Percentiles rank a stretch among this genome's conserved stretches.
These are phyloP conservation scores for Poecile montanus DNA, from an alignment of 2,797 vertebrate genomes.

Conservation along the genomic window DNA sequence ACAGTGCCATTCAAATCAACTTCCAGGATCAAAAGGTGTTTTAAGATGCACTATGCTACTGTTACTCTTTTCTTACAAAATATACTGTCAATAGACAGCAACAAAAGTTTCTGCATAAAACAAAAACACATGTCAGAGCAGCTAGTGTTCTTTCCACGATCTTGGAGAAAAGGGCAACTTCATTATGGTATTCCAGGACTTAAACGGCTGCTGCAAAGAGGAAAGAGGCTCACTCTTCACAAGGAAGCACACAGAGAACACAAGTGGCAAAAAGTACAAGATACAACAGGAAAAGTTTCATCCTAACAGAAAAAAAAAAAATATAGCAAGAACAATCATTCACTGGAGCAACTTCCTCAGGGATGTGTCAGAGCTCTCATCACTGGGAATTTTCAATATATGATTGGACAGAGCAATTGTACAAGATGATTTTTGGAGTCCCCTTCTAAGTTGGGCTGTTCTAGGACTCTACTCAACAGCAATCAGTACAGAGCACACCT, in stretches of 20 bases:
- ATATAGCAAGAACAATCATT: not conserved
- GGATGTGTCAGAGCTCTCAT: not conserved
- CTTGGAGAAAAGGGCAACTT: not conserved
- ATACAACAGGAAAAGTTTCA: not conserved
- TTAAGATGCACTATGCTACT: not conserved
- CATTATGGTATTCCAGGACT: not conserved
- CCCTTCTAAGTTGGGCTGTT: not conserved
- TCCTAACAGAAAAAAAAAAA: not conserved
- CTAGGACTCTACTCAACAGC: not conserved
- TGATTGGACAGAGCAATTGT: not conserved
- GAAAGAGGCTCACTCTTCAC: not conserved
- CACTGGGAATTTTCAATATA: not conserved
- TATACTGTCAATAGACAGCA: not conserved
- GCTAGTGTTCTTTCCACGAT: not conserved
- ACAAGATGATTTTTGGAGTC: not conserved
- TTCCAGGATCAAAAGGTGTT: not conserved
- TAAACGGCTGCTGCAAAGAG: not conserved
- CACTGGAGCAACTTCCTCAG: not conserved
- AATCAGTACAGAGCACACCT: not conserved
- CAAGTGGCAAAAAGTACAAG: not conserved
- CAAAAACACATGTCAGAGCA: not conserved
- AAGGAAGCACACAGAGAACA: not conserved
- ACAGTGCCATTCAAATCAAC: not conserved
- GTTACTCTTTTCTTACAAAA: not conserved
- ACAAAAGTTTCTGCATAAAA: not conserved